Evolutionary conservation across 2,113 vertebrate species (phyloP).

Genomic region (Notechis scutatus): DNA sequence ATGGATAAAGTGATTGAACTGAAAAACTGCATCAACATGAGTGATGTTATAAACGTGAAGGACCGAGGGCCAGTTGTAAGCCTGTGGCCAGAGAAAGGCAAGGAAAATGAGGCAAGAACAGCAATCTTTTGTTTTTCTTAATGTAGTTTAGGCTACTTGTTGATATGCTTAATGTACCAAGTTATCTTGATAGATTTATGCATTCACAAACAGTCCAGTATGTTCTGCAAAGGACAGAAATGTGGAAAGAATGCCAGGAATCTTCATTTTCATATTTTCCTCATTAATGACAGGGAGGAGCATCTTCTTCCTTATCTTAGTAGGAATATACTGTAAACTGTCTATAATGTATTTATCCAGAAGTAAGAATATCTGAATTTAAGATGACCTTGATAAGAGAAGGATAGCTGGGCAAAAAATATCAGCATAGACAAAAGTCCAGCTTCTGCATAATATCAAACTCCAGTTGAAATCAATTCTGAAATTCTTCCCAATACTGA

Average conservation of each 20-base stretch:
- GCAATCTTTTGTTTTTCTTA: not conserved
- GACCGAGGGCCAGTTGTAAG: slow-evolving; percentile 89
- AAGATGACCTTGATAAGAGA: not conserved
- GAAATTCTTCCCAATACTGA: not conserved
- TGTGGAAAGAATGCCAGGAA: not conserved
- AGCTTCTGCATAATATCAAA: not conserved
- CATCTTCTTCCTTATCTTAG: not conserved
- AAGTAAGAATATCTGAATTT: not conserved
- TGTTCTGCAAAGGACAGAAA: not conserved
- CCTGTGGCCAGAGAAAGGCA: slow-evolving; percentile 81
- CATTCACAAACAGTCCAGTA: not conserved
- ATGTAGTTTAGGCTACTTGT: not conserved
- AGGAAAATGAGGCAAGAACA: slow-evolving; percentile 71
- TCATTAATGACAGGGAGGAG: not conserved
- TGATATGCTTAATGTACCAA: not conserved
- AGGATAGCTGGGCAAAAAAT: not conserved
- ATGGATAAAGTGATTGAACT: slow-evolving; percentile 89
- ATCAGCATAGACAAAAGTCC: not conserved
- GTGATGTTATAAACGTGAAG: slow-evolving; percentile 80
- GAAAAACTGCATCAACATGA: slow-evolving; percentile 78
- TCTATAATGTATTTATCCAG: not conserved
- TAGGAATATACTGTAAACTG: not conserved
- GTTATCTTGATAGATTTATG: not conserved
- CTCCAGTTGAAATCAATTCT: not conserved
- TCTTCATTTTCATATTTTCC: not conserved